Evolutionary conservation across 2,113 vertebrate genomes (phyloP), one percentile per base, ranked within the genome.

Genomic region (Oostethus manadensis): DNA sequence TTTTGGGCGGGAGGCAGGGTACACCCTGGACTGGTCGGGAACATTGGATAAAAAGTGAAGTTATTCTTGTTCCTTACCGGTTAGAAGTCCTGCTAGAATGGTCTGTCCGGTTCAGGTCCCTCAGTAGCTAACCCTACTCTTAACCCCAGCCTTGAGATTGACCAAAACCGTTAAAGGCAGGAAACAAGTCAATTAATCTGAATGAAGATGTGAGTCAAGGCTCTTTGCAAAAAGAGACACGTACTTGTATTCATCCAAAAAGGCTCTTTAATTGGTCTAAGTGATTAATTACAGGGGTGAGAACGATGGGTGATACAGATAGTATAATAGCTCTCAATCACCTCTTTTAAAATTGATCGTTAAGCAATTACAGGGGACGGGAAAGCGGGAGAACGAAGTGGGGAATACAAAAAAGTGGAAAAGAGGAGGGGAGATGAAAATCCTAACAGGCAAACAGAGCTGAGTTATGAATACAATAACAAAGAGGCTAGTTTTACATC

Each of bases 211-310:
- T 4, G 14, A 18, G n/a, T 14, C 18, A 17, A 14, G 55, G 38
- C 38, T 23, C 8, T 45, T 57, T 29, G 1, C 16, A 58, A 45
- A 44, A 58, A 58, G 22, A 33, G 17, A 45, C 43, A 46, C 26
- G 17, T 11, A 58, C n/a, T 18, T 17, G 44, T 1, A 43, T 70
- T 81, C 67, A 64, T 80, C 66, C 68, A 87, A 82, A 83, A 87
- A 85, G 68, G 78, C 77, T 82, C 80, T 87, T 83, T 85, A 84
- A 87, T 88, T 86, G 70, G 70, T 82, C 80, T 87, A 84, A 81
- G 81, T 87, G 84, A 82, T 86, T 85, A 83, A 89, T 88, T 89
- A 89, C 86, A 88, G 81, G 77, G 43, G 81, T 86, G 79, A 81
- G 79, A 79, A 78, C 85, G 66, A 62, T 77, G 78, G 80, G 78